Base-by-base conservation (phyloP, 2,888 invertebrate species). In the Agriopis aurantiaria region DNA sequence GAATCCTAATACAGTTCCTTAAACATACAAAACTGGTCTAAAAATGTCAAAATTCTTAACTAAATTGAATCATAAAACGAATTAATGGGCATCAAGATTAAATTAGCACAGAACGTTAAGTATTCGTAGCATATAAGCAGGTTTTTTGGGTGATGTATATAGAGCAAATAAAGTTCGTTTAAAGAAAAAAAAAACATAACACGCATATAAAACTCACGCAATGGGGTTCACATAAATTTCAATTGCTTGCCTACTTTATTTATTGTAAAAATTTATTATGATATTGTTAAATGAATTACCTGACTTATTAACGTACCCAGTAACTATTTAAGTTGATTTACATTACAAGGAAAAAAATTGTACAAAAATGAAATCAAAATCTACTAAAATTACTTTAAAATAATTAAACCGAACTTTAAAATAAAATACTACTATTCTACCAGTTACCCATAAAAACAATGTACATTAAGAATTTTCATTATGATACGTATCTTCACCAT, bases 11-110 rank as follows among this genome's bases (percentile, higher is more conserved):
- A 40, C 23, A 57, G 49, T 65, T 73, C 58, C 49, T 64, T 23
- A 63, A 23, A 55, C 14, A 48, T 53, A 64, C 23, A 65, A 60
- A 60, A 64, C 60, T 65, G 33, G 61, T 51, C 41, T 53, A 59
- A 57, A 14, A 61, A 67, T 59, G 48, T 41, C 23, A 40, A 57
- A 46, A 59, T 48, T 14, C 33, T 17, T 46, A 14, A 40, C 3
- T 51, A 33, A 59, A 67, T 56, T 49, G 8, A 58, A 66, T 45
- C 46, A n/a, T 60, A 40, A 60, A 59, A 52, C 8, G 56, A 57
- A 56, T 56, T 33, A 8, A 48, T 58, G 4, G 33, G 57, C 45
- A 17, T 23, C 14, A 48, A 46, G 46, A 58, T 23, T 23, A 8
- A 46, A 33, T 33, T 46, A 58, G 8, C 6, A 7, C 23, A 23